Percentiles rank a stretch among this genome's conserved stretches.
phyloP scores from a whole-genome alignment of 37 sponge, comb jelly and placozoan genomes.

The Ianthella basta region DNA sequence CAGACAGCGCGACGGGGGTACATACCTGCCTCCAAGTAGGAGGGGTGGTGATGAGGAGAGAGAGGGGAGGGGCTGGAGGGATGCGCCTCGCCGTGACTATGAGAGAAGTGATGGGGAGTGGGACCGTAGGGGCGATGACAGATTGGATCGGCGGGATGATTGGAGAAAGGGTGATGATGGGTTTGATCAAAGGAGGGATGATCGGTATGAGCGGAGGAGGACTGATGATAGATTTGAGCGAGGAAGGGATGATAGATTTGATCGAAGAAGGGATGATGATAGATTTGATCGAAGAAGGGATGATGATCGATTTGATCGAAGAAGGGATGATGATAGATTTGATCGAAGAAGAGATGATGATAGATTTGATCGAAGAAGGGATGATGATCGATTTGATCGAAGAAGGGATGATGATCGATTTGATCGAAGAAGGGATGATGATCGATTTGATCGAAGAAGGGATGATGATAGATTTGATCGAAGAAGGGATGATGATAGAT shows the following conservation, averaged over 20 bases:
- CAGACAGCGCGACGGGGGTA: not conserved
- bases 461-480: not conserved
- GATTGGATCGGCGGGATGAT: not conserved
- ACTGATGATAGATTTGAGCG: not conserved
- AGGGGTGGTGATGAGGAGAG: not conserved
- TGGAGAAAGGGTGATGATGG: conserved; percentile 4
- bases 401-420: conserved; percentile 6
- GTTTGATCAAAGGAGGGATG: conserved; percentile 3
- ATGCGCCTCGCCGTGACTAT: not conserved
- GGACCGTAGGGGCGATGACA: not conserved
- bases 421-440: conserved; percentile 9
- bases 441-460: not conserved
- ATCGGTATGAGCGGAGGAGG: not conserved
- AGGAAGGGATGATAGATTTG: conserved; percentile 9
- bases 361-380: not conserved
- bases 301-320: not conserved
- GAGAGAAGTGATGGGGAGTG: conserved; percentile 6
- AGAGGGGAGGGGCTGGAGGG: conserved; percentile 23
- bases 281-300: not conserved
- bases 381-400: not conserved
- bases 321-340: not conserved
- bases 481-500: not conserved
- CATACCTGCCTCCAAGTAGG: conserved; percentile 26
- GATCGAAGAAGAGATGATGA: conserved; percentile 16
- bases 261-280: not conserved